Evolutionary conservation across 1,140 invertebrate genomes (phyloP).

Genomic region (Leptinotarsa defecta): DNA sequence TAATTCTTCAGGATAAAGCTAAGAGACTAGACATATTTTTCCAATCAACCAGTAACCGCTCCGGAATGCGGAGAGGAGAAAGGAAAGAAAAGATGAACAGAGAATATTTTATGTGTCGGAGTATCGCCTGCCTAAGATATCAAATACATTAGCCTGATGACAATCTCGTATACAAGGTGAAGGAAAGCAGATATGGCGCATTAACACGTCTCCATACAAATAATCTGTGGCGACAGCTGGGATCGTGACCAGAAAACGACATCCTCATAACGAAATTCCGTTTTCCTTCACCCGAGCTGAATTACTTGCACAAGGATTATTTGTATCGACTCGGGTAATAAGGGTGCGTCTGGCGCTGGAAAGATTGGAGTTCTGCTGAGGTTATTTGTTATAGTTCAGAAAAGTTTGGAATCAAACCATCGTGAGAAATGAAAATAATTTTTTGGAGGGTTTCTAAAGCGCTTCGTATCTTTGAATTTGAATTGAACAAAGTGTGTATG

Average conservation of each 20-base stretch:
- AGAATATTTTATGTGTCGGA: slow-evolving; percentile 3
- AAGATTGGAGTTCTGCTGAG: no score
- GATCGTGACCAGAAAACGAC: slow-evolving; percentile 53
- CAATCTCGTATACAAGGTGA: slow-evolving; percentile 17
- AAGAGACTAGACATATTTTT: neutral
- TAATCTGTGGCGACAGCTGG: slow-evolving; percentile 54
- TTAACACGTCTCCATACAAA: slow-evolving; percentile 48
- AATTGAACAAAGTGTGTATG: no score
- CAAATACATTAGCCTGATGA: slow-evolving; percentile 34
- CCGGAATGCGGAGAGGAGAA: no score
- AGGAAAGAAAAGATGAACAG: neutral
- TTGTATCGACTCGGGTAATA: slow-evolving; percentile 30
- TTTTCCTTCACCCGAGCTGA: neutral
- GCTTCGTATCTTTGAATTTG: no score
- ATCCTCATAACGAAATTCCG: slow-evolving; percentile 28
- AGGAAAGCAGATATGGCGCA: slow-evolving; percentile 45
- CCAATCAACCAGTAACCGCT: neutral
- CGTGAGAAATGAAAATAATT: no score
- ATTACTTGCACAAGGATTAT: slow-evolving; percentile 28
- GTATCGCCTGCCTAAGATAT: slow-evolving; percentile 15
- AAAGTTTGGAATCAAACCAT: no score
- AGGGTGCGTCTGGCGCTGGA: neutral
- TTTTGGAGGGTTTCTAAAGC: no score
- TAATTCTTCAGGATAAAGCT: no score
- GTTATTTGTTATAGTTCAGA: no score